Base-by-base conservation (phyloP, 2,113 vertebrate species). In the Salvelinus alpinus region DNA sequence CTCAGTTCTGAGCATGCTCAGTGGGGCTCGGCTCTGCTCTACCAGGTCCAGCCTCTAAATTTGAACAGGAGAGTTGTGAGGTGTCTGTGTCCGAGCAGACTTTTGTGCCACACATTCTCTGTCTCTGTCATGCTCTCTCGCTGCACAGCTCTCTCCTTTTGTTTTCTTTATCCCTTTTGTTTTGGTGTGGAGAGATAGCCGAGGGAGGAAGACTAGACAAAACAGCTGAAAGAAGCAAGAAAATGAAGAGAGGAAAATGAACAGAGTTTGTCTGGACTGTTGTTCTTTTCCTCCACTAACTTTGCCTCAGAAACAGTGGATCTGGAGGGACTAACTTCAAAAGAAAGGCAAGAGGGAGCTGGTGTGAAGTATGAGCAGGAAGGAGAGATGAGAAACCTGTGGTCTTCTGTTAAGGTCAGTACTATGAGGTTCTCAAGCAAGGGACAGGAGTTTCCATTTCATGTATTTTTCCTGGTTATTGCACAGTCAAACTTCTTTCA, bases 301-400 rank as follows among this genome's bases (percentile, higher is more conserved):
- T 54, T 54, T 54, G 14, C 16, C 51, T 54, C 51, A 18, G 51
- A 54, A 54, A 54, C 13, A 54, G 51, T 54, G 51, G 51, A 54
- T 14, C 51, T 34, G 73, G 66, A 70, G 48, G 71, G 64, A 73
- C 69, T 77, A 81, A 82, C 84, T 80, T 82, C 54, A 79, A 7
- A 31, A 81, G 76, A 71, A 82, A 66, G 70, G 62, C 12, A 66
- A 82, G 22, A 64, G 25, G 57, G 20, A 27, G 13, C 6, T 64
- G 1, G 69, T 64, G 57, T 65, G 31, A 82, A 70, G 70, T 73
- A 78, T 62, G 75, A 60, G 27, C 81, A 78, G 62, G 71, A 38
- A 59, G 82, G 75, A 62, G 78, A 76, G 67, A 54, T 54, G 51
- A 54, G 51, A 54, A 54, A 18, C 51, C 51, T 18, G 14, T 54